Conservation (phyloP, 2,888 invertebrate species). For the Priapulus caudatus region DNA sequence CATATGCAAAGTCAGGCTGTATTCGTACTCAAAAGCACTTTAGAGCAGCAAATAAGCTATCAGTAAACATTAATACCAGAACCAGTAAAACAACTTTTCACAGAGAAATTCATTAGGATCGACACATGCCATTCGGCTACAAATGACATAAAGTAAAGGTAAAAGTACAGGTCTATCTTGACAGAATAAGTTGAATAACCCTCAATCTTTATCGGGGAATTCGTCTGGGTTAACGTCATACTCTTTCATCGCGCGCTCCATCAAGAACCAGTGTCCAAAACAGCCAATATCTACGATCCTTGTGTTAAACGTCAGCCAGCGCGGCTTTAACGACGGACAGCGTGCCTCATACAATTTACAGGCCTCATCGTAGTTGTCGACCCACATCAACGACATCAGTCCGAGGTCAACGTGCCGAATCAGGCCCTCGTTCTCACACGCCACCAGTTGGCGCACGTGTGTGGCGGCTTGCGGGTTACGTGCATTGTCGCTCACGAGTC, state of each 20-base stretch:
- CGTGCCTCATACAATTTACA: slow-evolving; percentile 61
- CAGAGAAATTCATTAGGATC: too few relatives aligned
- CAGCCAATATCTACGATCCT: slow-evolving; percentile 71
- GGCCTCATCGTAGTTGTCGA: slow-evolving; percentile 53
- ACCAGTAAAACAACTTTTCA: too few relatives aligned
- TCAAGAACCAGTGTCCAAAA: slow-evolving; percentile 58
- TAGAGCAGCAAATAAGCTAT: too few relatives aligned
- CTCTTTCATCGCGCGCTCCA: slow-evolving; percentile 62
- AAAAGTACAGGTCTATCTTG: too few relatives aligned
- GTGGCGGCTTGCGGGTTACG: slow-evolving; percentile 53
- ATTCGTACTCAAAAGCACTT: too few relatives aligned
- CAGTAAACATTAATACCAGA: too few relatives aligned
- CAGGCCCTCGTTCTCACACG: slow-evolving; percentile 55
- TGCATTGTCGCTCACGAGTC: slow-evolving; percentile 51
- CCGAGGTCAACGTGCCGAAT: slow-evolving; percentile 58
- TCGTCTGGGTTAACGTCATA: slow-evolving; percentile 65
- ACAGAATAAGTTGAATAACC: too few relatives aligned
- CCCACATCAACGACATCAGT: slow-evolving; percentile 64
- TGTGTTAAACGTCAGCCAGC: slow-evolving; percentile 51
- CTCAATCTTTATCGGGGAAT: too few relatives aligned
- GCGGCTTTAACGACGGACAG: slow-evolving; percentile 61
- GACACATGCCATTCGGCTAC: too few relatives aligned
- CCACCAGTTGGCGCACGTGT: slow-evolving; percentile 53
- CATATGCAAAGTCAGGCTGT: too few relatives aligned
- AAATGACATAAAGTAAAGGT: too few relatives aligned